These are phyloP conservation scores for Acrobasis consociella DNA, from an alignment of 2,888 invertebrate species.

Conservation along the genomic window DNA sequence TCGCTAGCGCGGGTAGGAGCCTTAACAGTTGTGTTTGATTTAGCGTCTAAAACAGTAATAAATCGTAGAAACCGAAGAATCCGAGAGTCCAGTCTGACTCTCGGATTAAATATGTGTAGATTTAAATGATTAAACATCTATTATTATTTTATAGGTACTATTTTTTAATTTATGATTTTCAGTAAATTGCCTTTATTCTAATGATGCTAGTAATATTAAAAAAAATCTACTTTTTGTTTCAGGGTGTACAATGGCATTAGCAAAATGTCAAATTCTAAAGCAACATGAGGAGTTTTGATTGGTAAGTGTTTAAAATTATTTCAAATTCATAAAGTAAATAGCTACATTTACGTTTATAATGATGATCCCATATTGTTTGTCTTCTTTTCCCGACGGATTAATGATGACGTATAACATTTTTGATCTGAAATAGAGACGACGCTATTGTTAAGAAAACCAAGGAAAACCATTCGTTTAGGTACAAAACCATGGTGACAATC, in stretches of 20 bases:
- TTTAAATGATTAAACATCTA: too few species aligned
- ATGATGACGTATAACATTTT: constrained; percentile 52
- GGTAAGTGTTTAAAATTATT: background rate
- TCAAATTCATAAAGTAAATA: background rate
- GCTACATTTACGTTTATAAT: constrained; percentile 35
- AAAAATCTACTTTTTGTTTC: background rate
- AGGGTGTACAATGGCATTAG: constrained; percentile 7
- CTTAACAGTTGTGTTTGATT: too few species aligned
- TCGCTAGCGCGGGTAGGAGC: too few species aligned
- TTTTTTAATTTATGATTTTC: background rate
- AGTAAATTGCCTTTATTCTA: too few species aligned
- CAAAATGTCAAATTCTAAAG: constrained; percentile 1
- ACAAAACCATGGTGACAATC: too few species aligned
- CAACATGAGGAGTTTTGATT: background rate
- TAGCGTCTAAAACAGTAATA: too few species aligned
- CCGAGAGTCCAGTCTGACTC: too few species aligned
- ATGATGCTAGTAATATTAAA: background rate
- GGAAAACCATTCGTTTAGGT: too few species aligned
- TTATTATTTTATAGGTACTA: too few species aligned
- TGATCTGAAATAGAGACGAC: constrained; percentile 36
- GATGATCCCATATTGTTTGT: constrained; percentile 56
- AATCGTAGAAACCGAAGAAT: too few species aligned
- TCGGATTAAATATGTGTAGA: too few species aligned
- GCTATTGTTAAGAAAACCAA: background rate
- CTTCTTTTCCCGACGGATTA: constrained; percentile 68